Base-by-base conservation (phyloP, 2,797 vertebrate genomes). In the Scarus forsteni region DNA sequence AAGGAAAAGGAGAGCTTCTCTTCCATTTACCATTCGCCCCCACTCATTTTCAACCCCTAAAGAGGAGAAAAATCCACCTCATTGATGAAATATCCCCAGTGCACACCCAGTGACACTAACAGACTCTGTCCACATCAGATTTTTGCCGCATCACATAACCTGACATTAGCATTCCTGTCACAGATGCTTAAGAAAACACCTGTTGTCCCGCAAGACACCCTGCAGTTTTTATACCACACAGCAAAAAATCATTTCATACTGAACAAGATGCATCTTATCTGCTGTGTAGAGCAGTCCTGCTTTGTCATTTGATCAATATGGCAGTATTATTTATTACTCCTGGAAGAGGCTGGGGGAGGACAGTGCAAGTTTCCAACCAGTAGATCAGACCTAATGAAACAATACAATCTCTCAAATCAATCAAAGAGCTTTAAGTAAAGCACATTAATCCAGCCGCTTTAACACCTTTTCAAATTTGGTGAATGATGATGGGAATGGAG, bases 271-370 rank as follows among this genome's bases (percentile, higher is more conserved):
- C 67, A 59, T 43, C 27, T 27, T 27, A 27, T 81, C 73, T 83
- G 88, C 78, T 79, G 81, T 62, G 67, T 66, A 58, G 75, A 76
- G 83, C 77, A 86, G 83, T 83, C 78, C 84, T 80, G 83, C 84
- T 74, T 76, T 85, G 84, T 85, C 86, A 87, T 85, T 78, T 87
- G 81, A 92, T 90, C 88, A 89, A 88, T 84, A 79, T 71, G 80
- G 85, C 74, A 79, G 75, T 60, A 62, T 80, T 87, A 87, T 87
- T 84, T 84, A 92, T 90, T 69, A 86, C 90, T 90, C 85, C 80
- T 74, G 73, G 72, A 87, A 85, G 63, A 43, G 53, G 79, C 68
- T 59, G 10, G 1, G 69, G 72, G 65, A 76, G 71, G 68, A 64
- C 52, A 61, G 77, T 78, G 69, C 79, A 85, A 59, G 83, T 85